Evolutionary conservation across 2,797 vertebrate species (phyloP).

Genomic region (Danio tinwini): DNA sequence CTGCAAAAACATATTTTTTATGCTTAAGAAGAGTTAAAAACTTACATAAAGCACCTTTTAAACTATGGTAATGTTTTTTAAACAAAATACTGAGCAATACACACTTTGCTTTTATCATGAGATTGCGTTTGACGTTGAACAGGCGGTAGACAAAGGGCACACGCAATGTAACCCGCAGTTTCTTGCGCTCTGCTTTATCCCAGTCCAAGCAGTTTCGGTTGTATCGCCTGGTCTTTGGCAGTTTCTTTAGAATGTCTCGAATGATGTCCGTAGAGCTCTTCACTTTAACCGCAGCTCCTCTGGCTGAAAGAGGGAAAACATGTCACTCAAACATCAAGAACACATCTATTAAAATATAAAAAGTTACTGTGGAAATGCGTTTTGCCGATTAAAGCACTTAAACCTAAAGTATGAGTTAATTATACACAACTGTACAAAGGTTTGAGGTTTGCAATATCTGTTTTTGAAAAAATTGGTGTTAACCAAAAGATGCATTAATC

Average conservation of each 20-base stretch:
- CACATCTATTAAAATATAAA: not conserved
- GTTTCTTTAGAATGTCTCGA: constrained; percentile 67
- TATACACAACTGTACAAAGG: not conserved
- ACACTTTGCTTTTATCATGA: constrained; percentile 73
- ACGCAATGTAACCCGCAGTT: constrained; percentile 68
- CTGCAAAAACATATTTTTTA: no score
- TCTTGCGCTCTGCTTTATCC: not conserved
- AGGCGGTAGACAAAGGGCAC: constrained; percentile 78
- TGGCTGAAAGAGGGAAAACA: constrained; percentile 8
- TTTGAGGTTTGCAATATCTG: not conserved
- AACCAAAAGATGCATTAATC: not conserved
- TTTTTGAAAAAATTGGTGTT: not conserved
- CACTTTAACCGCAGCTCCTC: constrained; percentile 17
- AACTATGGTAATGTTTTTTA: not conserved
- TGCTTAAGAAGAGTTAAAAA: no score
- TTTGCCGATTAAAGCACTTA: not conserved
- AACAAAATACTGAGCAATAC: not conserved
- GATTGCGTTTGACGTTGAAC: constrained; percentile 71
- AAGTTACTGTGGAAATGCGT: not conserved
- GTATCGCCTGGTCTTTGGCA: constrained; percentile 59
- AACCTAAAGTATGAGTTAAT: not conserved
- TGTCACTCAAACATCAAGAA: not conserved
- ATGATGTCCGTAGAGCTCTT: constrained; percentile 69
- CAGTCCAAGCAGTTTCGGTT: not conserved
- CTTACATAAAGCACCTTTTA: no score